Conservation (phyloP, 2,113 vertebrate species). For the Cottus gobio region DNA sequence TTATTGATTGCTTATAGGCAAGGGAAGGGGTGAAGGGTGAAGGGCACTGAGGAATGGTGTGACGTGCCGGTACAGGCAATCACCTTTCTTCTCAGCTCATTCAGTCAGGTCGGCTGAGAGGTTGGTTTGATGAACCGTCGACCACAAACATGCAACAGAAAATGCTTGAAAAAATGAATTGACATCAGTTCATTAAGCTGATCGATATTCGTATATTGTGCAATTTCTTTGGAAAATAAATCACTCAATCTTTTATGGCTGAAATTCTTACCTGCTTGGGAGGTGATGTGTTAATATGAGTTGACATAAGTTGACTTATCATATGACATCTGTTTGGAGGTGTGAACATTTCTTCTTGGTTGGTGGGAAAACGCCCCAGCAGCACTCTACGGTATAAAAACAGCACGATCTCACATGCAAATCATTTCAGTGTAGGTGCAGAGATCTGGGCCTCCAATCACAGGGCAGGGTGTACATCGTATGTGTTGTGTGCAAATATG, state of each 20-base stretch:
- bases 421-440: background rate
- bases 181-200: background rate
- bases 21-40: conserved; percentile 50
- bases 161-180: background rate
- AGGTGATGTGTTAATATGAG: conserved; percentile 10
- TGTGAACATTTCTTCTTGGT: background rate
- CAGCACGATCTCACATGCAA: background rate
- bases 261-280: background rate
- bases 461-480: background rate
- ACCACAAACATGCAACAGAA: background rate
- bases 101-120: conserved; percentile 16
- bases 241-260: background rate
- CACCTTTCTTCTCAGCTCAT: background rate
- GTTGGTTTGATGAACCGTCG: background rate
- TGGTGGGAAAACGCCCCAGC: background rate
- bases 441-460: too few species aligned
- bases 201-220: background rate
- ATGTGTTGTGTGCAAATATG: background rate
- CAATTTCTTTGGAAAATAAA: background rate
- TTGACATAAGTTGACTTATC: conserved; percentile 14
- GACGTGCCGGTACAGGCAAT: conserved; percentile 29
- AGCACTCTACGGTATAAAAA: background rate
- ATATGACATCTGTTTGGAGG: background rate
- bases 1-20: conserved; percentile 78
- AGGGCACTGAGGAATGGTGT: conserved; percentile 27